Conservation (phyloP, 2,797 vertebrate genomes). For the Phataginus tricuspis region DNA sequence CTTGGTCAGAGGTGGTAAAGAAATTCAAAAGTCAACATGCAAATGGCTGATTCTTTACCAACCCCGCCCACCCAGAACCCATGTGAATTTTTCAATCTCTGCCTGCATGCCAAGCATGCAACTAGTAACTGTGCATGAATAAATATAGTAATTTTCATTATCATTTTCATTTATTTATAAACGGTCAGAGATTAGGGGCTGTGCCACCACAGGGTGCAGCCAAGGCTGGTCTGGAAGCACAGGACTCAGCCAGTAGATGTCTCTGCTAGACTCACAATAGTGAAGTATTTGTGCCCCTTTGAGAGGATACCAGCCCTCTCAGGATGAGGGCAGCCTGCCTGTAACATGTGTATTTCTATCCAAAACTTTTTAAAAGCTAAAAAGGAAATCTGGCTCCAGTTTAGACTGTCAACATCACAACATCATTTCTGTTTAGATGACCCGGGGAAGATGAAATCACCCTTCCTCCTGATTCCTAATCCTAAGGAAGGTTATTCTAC, state of each 20-base stretch:
- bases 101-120: background rate
- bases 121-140: background rate
- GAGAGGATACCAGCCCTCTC: background rate
- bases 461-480: background rate
- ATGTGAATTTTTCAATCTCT: background rate
- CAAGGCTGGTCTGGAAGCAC: background rate
- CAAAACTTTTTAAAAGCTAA: background rate
- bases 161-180: background rate
- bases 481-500: background rate
- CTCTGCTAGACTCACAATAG: conserved; percentile 74
- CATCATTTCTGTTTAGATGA: background rate
- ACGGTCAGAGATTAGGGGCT: background rate
- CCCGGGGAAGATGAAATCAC: background rate
- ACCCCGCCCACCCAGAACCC: background rate
- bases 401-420: conserved; percentile 4
- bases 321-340: background rate
- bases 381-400: conserved; percentile 47
- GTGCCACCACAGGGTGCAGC: rapidly evolving
- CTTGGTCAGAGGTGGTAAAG: background rate
- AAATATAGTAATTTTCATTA: background rate
- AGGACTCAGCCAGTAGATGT: conserved; percentile 79
- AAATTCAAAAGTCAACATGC: background rate
- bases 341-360: background rate
- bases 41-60: background rate
- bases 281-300: background rate